These are phyloP conservation scores for Drosophila sp. DNA, from an alignment of 1,140 invertebrate genomes.

Conservation along the genomic window DNA sequence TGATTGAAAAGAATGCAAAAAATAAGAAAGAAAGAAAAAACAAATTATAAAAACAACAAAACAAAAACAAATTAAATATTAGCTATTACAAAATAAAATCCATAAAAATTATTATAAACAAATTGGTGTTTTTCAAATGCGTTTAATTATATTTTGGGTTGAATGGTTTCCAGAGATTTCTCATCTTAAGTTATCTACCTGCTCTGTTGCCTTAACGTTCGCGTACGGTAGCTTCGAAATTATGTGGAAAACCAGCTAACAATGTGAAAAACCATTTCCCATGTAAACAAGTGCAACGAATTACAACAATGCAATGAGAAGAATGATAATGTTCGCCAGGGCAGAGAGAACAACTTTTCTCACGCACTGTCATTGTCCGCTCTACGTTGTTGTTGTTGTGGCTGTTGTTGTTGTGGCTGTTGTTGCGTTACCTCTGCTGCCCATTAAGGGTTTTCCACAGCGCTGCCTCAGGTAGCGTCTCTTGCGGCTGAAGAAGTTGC, in stretches of 20 bases:
- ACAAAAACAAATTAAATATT: slow-evolving; percentile 47
- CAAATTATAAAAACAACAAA: slow-evolving; percentile 44
- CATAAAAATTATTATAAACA: slow-evolving; percentile 36
- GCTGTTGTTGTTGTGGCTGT: slow-evolving; percentile 11
- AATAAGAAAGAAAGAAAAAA: slow-evolving; percentile 24
- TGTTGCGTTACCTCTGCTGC: slow-evolving; percentile 20
- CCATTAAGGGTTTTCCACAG: slow-evolving; percentile 70
- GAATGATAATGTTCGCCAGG: slow-evolving; percentile 51
- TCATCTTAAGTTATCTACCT: slow-evolving; percentile 36
- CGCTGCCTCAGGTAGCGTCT: slow-evolving; percentile 19
- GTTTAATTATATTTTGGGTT: slow-evolving; percentile 14
- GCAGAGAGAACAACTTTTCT: slow-evolving; percentile 68
- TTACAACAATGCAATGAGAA: slow-evolving; percentile 45
- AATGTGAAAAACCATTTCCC: slow-evolving; percentile 64
- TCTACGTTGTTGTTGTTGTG: slow-evolving; percentile 9
- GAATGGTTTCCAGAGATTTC: slow-evolving; percentile 1
- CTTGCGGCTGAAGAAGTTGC: slow-evolving; percentile 42
- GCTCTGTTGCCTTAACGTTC: background rate
- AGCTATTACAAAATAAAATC: slow-evolving; percentile 65
- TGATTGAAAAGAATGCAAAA: slow-evolving; percentile 32
- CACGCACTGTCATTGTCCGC: slow-evolving; percentile 57
- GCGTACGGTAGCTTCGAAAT: slow-evolving; percentile 42
- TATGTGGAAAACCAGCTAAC: slow-evolving; percentile 51
- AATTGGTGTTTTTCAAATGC: slow-evolving; percentile 13
- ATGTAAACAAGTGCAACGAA: slow-evolving; percentile 81